phyloP scores from a whole-genome alignment of 2,797 vertebrate species.

The Mionectes olivaceus region DNA sequence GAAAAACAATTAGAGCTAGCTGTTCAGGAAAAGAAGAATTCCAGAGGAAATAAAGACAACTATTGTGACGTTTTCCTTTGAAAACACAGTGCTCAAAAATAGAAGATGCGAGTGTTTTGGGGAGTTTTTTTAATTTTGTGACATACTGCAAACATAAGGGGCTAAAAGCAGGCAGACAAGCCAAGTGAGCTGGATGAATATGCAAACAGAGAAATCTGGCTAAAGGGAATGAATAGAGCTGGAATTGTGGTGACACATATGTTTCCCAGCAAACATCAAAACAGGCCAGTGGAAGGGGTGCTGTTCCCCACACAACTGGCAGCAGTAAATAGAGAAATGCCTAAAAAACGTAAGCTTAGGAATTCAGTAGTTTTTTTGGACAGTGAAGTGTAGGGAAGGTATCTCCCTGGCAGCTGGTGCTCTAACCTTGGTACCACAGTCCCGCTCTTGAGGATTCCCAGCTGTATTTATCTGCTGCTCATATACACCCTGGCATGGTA shows the following conservation, averaged over 20 bases:
- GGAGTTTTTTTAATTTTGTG: not conserved
- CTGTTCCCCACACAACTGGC: not conserved
- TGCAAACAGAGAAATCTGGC: not conserved
- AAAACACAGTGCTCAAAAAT: not conserved
- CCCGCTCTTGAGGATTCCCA: not conserved
- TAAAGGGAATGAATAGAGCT: not conserved
- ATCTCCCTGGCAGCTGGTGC: not conserved
- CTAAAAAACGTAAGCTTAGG: not conserved
- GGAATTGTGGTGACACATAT: not conserved
- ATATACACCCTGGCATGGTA: accelerated
- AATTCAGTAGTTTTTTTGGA: not conserved
- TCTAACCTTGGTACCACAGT: not conserved
- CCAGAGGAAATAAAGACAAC: not conserved
- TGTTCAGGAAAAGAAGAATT: not conserved
- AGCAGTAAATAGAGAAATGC: not conserved
- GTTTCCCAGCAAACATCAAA: slow-evolving; percentile 20
- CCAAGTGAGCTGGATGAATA: not conserved
- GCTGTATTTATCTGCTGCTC: not conserved
- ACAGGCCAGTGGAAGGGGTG: not conserved
- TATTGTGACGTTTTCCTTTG: not conserved
- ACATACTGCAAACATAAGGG: not conserved
- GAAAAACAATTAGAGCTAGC: not conserved
- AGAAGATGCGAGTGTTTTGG: not conserved
- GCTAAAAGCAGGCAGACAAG: not conserved
- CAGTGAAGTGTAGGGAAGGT: not conserved